phyloP scores from a whole-genome alignment of 2,888 invertebrate species.

The Agapostemon virescens region DNA sequence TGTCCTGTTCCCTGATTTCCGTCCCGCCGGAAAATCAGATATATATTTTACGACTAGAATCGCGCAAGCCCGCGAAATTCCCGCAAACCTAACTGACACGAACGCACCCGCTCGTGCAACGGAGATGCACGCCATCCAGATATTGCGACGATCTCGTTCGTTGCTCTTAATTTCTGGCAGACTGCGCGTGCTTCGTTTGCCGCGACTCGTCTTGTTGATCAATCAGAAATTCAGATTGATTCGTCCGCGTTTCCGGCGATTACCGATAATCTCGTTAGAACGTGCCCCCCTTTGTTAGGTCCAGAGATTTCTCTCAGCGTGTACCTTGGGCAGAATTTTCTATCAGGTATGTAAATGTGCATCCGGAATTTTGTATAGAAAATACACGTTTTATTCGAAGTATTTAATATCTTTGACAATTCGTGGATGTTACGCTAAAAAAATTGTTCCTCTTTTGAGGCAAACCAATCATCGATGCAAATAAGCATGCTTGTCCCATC shows the following conservation, averaged over 20 bases:
- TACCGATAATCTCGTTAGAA: background rate
- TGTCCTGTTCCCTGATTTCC: conserved; percentile 74
- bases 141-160: conserved; percentile 58
- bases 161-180: conserved; percentile 54
- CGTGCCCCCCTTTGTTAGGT: too few species aligned
- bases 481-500: too few species aligned
- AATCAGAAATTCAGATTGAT: conserved; percentile 20
- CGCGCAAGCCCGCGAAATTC: conserved; percentile 32
- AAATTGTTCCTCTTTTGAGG: too few species aligned
- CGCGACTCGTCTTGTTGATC: conserved; percentile 30
- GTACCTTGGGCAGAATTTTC: too few species aligned
- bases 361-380: too few species aligned
- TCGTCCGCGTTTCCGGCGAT: conserved; percentile 23
- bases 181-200: conserved; percentile 25
- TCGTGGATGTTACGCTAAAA: too few species aligned
- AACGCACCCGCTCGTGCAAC: background rate
- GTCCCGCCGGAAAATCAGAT: conserved; percentile 72
- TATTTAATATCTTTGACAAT: too few species aligned
- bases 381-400: too few species aligned
- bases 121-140: conserved; percentile 15
- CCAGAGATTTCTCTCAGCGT: too few species aligned
- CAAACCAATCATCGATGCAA: too few species aligned
- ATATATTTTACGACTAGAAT: conserved; percentile 71
- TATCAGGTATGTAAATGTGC: too few species aligned
- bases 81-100: background rate